phyloP scores from a whole-genome alignment of 2,888 invertebrate genomes.

The Patella caerulea region DNA sequence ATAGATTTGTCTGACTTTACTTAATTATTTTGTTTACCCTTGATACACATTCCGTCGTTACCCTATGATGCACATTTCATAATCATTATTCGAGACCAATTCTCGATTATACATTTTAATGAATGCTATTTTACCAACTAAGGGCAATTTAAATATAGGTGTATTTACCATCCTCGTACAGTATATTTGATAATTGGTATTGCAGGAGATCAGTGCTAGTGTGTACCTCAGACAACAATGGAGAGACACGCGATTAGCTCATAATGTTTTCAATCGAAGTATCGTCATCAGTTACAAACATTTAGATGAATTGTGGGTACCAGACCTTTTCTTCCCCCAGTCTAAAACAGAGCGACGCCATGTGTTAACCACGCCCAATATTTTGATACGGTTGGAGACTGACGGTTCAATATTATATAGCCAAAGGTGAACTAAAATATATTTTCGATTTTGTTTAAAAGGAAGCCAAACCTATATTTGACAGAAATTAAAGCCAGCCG shows the following conservation, averaged over 20 bases:
- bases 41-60: not conserved
- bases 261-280: conserved; percentile 39
- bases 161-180: too few relatives aligned
- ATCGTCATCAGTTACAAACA: conserved; percentile 23
- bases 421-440: conserved; percentile 32
- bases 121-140: too few relatives aligned
- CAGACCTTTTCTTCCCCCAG: conserved; percentile 21
- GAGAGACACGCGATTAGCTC: conserved; percentile 25
- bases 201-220: conserved; percentile 31
- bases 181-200: not conserved
- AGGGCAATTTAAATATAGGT: too few relatives aligned
- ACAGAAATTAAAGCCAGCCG: too few relatives aligned
- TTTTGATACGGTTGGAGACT: conserved; percentile 35
- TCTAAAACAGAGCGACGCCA: conserved; percentile 17
- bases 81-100: too few relatives aligned
- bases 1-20: not conserved
- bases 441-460: too few relatives aligned
- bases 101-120: too few relatives aligned
- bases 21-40: not conserved
- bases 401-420: conserved; percentile 40
- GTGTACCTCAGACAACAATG: conserved; percentile 31
- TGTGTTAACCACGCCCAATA: conserved; percentile 16
- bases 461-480: too few relatives aligned
- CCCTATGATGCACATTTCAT: too few relatives aligned
- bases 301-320: conserved; percentile 20